Base-by-base conservation (phyloP, 2,113 vertebrate species). In the Tragelaphus strepsiceros region DNA sequence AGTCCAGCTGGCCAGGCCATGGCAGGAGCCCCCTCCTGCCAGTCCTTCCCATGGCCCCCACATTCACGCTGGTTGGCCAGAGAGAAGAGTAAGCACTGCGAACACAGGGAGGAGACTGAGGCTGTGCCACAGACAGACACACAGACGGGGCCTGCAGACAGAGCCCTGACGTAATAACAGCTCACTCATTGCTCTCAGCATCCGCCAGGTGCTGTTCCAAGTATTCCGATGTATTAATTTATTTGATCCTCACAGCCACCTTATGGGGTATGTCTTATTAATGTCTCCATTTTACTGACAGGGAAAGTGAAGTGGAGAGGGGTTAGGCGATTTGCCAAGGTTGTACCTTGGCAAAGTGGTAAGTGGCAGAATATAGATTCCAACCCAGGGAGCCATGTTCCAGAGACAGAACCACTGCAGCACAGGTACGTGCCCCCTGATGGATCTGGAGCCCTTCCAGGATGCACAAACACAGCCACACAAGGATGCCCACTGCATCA, bases 1-100 rank as follows among this genome's bases (percentile, higher is more conserved):
- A 97, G 96, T 62, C 97, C 97, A 98, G 96, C 93, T 98, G 97
- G 67, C 64, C 89, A 28, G 64, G 58, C 83, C 8, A 0, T 71
- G 81, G 85, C 3, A 13, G 90, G 59, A 95, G 62, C 83, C 80
- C 43, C 43, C 51, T 91, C 64, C 80, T 61, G 61, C 61, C 30
- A 28, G 39, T 46, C 77, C 74, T 78, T 19, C 11, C 39, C 51
- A 54, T 0, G 1, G 24, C 59, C 90, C 61, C 22, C 17, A 54
- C 39, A 16, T 58, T 82, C 7, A n/a, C 59, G 82, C 17, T 88
- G 6, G 2, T 88, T 14, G 4, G 83, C 56, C 54, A 58, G 32
- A 84, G 59, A 94, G 51, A 54, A 78, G 30, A n/a, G 14, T 2
- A 21, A 43, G 14, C n/a, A 0, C 43, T 85, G 15, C 1, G 3